Evolutionary conservation across 2,888 invertebrate genomes (phyloP).

Genomic region (Ophioninae sp.): DNA sequence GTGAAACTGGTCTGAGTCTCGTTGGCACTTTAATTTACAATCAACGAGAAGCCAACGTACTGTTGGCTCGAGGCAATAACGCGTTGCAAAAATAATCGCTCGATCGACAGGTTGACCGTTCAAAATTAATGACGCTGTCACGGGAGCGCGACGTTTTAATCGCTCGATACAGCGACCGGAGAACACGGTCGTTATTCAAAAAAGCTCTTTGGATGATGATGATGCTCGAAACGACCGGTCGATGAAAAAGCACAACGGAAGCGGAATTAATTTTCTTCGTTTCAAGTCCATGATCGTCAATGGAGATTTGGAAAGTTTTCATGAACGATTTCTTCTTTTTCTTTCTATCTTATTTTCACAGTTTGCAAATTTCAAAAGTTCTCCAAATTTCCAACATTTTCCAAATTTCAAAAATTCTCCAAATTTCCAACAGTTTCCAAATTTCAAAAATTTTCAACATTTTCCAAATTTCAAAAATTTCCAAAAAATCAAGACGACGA

Average conservation of each 20-base stretch:
- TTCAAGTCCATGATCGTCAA: constrained; percentile 56
- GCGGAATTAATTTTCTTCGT: constrained; percentile 57
- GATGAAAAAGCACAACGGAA: background rate
- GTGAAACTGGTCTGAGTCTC: constrained; percentile 46
- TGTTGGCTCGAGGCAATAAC: constrained; percentile 10
- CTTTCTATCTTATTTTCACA: too few relatives aligned
- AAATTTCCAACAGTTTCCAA: too few relatives aligned
- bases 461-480: too few relatives aligned
- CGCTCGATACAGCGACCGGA: background rate
- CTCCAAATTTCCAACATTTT: too few relatives aligned
- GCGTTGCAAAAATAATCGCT: constrained; percentile 22
- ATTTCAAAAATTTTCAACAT: too few relatives aligned
- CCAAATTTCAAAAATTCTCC: too few relatives aligned
- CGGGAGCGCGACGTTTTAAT: too few relatives aligned
- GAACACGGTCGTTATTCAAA: constrained; percentile 16
- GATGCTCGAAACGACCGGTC: background rate
- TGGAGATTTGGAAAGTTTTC: too few relatives aligned
- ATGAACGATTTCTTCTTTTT: too few relatives aligned
- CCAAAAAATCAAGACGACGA: too few relatives aligned
- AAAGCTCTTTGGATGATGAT: constrained; percentile 44
- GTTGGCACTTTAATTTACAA: constrained; percentile 41
- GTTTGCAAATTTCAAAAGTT: too few relatives aligned
- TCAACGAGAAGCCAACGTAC: constrained; percentile 4
- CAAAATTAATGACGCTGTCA: constrained; percentile 19
- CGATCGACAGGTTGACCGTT: constrained; percentile 4